These are phyloP conservation scores for Dromas ardeola DNA, from an alignment of 2,113 vertebrate species.

Conservation along the genomic window DNA sequence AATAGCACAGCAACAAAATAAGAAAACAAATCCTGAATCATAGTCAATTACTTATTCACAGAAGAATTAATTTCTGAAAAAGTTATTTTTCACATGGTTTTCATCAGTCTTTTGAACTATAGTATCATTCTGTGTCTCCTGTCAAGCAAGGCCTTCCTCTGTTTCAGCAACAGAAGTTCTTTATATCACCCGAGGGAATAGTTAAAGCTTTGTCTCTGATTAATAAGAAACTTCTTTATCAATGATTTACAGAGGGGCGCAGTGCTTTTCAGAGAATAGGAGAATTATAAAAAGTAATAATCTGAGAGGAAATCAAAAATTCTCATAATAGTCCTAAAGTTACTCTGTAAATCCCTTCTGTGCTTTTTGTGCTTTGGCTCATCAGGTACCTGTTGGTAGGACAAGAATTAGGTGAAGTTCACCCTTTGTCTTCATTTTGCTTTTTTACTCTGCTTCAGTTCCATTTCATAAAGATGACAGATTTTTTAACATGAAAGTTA, in stretches of 20 bases:
- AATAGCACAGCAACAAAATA: not conserved
- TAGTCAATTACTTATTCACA: not conserved
- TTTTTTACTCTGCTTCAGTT: not conserved
- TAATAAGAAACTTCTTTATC: conserved; percentile 12
- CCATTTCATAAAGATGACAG: not conserved
- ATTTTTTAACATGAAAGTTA: not conserved
- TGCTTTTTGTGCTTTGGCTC: conserved; percentile 15
- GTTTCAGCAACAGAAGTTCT: not conserved
- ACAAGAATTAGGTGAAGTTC: not conserved
- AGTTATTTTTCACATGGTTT: not conserved
- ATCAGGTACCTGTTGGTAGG: not conserved
- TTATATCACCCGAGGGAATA: not conserved
- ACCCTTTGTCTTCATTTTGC: not conserved
- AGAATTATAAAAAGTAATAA: conserved; percentile 16
- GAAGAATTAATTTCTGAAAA: not conserved
- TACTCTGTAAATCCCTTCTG: not conserved
- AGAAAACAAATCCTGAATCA: not conserved
- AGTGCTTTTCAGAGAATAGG: not conserved
- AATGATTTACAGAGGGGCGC: not conserved
- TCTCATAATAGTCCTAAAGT: conserved; percentile 15
- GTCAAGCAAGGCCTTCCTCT: not conserved
- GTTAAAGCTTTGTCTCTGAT: not conserved
- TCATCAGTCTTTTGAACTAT: not conserved
- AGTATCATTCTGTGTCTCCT: not conserved
- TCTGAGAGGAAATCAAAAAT: conserved; percentile 1